phyloP scores from a whole-genome alignment of 2,797 vertebrate species.

The Scarus forsteni region DNA sequence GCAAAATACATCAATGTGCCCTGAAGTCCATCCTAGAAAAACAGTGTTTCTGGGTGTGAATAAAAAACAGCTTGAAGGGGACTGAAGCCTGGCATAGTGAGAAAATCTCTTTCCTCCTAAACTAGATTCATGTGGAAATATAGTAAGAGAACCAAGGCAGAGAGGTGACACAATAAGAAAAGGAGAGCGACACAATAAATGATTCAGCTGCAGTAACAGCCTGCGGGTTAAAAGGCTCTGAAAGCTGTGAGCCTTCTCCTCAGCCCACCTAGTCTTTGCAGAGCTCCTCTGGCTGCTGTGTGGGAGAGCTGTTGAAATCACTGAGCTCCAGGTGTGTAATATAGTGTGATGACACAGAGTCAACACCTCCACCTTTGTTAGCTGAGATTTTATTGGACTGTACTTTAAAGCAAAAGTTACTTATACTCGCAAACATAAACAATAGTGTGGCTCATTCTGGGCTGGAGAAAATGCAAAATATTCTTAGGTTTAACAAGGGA shows the following conservation, averaged over 20 bases:
- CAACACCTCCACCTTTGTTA: neutral
- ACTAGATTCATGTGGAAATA: neutral
- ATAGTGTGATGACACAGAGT: neutral
- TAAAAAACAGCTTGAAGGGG: too few species aligned
- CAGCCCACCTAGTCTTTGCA: neutral
- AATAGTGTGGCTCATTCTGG: too few species aligned
- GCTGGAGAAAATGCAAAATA: neutral
- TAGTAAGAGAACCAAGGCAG: neutral
- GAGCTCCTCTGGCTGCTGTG: neutral
- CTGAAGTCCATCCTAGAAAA: too few species aligned
- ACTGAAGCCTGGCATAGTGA: neutral
- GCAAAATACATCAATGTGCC: too few species aligned
- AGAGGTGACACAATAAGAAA: neutral
- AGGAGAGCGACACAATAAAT: slow-evolving; percentile 10
- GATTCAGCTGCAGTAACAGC: slow-evolving; percentile 30
- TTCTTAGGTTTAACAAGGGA: too few species aligned
- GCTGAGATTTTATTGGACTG: neutral
- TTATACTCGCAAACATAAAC: neutral
- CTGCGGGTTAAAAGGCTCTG: neutral
- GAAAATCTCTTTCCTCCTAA: too few species aligned
- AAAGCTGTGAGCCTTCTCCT: neutral
- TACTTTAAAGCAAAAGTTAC: neutral
- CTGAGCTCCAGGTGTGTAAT: neutral
- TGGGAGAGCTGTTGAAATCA: slow-evolving; percentile 12
- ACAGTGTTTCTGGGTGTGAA: too few species aligned